phyloP scores from a whole-genome alignment of 2,113 vertebrate genomes.

The Furnarius figulus region DNA sequence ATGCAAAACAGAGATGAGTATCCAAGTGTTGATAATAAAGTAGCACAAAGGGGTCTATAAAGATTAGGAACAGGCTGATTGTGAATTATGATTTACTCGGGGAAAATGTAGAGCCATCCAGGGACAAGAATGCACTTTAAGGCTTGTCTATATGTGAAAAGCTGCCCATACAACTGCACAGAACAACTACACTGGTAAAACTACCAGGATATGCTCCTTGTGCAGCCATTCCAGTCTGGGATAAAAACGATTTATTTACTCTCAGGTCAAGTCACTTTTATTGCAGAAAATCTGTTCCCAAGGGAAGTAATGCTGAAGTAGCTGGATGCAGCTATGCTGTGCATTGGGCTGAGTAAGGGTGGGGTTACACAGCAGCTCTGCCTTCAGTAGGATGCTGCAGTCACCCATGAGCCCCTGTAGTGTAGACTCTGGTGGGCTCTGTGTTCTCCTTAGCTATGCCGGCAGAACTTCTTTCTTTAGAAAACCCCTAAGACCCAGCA shows the following conservation, averaged over 20 bases:
- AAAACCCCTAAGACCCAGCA: not conserved
- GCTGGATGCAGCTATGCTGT: not conserved
- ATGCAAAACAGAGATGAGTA: not conserved
- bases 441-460: fast-evolving
- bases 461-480: not conserved
- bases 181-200: not conserved
- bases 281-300: not conserved
- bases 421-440: not conserved
- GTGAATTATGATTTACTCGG: not conserved
- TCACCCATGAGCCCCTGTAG: fast-evolving
- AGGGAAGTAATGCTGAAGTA: not conserved
- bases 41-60: not conserved
- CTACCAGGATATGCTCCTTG: not conserved
- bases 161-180: not conserved
- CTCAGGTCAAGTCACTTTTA: not conserved
- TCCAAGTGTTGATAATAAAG: constrained; percentile 16
- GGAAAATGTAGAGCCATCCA: not conserved
- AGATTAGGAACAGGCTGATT: not conserved
- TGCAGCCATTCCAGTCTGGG: not conserved
- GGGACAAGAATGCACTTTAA: not conserved
- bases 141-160: not conserved
- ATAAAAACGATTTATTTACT: not conserved
- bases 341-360: not conserved
- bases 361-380: not conserved
- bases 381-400: not conserved